Conservation (phyloP, 2,888 invertebrate genomes). For the Timema cristinae region DNA sequence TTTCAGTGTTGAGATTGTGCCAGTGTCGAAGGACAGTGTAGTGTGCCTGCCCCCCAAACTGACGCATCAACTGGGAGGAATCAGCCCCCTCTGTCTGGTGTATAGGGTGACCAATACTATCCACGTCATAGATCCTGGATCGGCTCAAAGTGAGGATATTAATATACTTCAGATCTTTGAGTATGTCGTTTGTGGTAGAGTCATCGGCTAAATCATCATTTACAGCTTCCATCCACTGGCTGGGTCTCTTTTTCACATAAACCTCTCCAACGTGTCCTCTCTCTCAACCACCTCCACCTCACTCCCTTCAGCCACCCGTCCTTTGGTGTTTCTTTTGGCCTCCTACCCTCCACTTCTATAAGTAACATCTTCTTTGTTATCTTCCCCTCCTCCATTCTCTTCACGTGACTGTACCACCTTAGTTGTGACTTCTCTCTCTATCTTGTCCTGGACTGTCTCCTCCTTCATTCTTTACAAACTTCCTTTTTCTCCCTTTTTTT, state of each 20-base stretch:
- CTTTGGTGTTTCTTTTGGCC: neutral
- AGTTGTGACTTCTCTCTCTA: neutral
- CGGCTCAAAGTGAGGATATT: slow-evolving; percentile 66
- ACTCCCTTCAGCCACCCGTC: neutral
- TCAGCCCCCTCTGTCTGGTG: slow-evolving; percentile 84
- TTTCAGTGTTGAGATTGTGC: slow-evolving; percentile 88
- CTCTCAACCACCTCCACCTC: too few relatives aligned
- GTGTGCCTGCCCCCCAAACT: slow-evolving; percentile 85
- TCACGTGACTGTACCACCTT: neutral
- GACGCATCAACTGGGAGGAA: slow-evolving; percentile 81
- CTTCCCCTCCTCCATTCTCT: neutral
- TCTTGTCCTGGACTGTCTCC: too few relatives aligned
- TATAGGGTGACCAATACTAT: slow-evolving; percentile 83
- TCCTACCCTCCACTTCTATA: neutral
- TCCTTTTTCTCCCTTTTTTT: too few relatives aligned
- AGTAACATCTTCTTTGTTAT: neutral
- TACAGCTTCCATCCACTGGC: too few relatives aligned
- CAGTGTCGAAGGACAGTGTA: slow-evolving; percentile 90
- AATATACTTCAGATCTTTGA: too few relatives aligned
- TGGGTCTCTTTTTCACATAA: too few relatives aligned
- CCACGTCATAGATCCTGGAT: slow-evolving; percentile 87
- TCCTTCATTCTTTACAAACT: too few relatives aligned
- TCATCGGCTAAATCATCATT: too few relatives aligned
- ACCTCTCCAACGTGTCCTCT: too few relatives aligned
- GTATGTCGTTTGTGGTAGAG: too few relatives aligned